These are phyloP conservation scores for Chelon auratus DNA, from an alignment of 2,797 vertebrate species.

Conservation along the genomic window DNA sequence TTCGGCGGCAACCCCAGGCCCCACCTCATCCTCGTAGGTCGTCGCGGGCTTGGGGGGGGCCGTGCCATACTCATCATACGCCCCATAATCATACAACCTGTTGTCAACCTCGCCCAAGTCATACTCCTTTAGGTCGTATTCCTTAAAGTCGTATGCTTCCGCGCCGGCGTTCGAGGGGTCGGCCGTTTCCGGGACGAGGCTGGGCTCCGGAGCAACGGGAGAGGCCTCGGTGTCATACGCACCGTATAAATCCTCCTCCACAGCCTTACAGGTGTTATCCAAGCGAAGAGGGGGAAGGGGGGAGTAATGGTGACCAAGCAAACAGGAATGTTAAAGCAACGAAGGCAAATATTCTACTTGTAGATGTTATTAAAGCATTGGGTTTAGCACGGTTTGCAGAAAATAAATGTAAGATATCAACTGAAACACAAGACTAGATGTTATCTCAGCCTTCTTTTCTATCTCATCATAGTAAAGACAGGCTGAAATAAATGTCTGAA, in stretches of 20 bases:
- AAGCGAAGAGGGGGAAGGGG: slow-evolving; percentile 76
- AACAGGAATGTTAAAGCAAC: slow-evolving; percentile 91
- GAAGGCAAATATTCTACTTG: slow-evolving; percentile 73
- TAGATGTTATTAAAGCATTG: slow-evolving; percentile 75
- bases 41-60: slow-evolving; percentile 86
- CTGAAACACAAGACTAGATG: slow-evolving; percentile 66
- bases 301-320: slow-evolving; percentile 75
- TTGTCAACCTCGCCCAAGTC: slow-evolving; percentile 82
- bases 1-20: slow-evolving; percentile 95
- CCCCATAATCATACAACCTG: slow-evolving; percentile 92
- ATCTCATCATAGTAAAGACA: slow-evolving; percentile 52
- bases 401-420: slow-evolving; percentile 32
- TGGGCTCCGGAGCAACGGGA: slow-evolving; percentile 87
- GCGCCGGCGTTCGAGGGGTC: slow-evolving; percentile 76
- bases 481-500: slow-evolving; percentile 63
- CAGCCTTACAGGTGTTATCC: slow-evolving; percentile 88
- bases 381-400: slow-evolving; percentile 61
- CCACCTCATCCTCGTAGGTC: slow-evolving; percentile 90
- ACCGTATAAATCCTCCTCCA: slow-evolving; percentile 91
- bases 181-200: slow-evolving; percentile 71
- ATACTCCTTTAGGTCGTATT: slow-evolving; percentile 86
- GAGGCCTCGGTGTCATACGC: slow-evolving; percentile 88
- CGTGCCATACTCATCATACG: slow-evolving; percentile 95
- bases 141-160: slow-evolving; percentile 85
- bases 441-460: slow-evolving; percentile 59